Evolutionary conservation across 2,113 vertebrate species (phyloP).

Genomic region (Fulmarus glacialis): DNA sequence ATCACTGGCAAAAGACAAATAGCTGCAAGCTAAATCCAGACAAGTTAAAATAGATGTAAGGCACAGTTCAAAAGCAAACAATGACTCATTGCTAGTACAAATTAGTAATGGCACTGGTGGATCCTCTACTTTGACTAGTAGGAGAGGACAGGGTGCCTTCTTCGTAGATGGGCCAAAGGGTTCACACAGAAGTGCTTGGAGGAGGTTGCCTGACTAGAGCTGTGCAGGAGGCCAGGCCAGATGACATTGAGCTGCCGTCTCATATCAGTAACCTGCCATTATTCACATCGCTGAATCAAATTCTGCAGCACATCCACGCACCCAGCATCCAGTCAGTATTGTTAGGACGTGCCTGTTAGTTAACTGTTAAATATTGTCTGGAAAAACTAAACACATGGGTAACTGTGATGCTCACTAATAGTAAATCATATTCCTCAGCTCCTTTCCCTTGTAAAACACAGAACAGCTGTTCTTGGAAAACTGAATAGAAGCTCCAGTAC

Average conservation of each 20-base stretch:
- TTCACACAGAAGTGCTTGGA: not conserved
- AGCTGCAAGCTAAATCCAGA: constrained; percentile 4
- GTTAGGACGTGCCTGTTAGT: not conserved
- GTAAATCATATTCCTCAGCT: constrained; percentile 3
- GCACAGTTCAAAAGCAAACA: constrained; percentile 35
- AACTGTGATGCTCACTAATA: not conserved
- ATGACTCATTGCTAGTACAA: constrained; percentile 41
- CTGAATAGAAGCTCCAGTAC: not conserved
- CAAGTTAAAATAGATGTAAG: constrained; percentile 48
- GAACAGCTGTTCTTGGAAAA: constrained; percentile 17
- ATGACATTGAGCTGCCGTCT: not conserved
- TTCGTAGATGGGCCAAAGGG: not conserved
- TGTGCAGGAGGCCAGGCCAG: not conserved
- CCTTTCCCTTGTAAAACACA: not conserved
- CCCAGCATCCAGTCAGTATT: not conserved
- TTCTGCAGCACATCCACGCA: not conserved
- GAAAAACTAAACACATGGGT: not conserved
- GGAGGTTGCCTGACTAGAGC: not conserved
- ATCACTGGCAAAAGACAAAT: constrained; percentile 29
- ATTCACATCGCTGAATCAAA: not conserved
- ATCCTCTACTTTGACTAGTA: not conserved
- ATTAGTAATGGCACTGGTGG: not conserved
- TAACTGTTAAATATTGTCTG: not conserved
- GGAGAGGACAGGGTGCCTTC: not conserved
- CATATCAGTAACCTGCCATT: not conserved